Evolutionary conservation across 2,797 vertebrate genomes (phyloP).

Genomic region (Schizopygopsis malacanthus): DNA sequence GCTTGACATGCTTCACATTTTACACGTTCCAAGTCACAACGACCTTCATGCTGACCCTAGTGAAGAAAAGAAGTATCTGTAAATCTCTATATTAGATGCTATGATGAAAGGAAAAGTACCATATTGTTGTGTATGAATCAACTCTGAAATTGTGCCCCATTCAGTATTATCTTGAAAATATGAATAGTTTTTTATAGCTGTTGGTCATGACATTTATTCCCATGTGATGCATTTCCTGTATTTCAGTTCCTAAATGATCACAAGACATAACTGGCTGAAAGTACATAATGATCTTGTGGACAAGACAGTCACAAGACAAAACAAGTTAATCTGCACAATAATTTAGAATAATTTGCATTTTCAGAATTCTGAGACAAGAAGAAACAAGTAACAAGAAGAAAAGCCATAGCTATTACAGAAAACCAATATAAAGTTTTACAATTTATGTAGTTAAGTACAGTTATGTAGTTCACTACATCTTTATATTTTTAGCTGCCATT

Average conservation of each 20-base stretch:
- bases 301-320: background rate
- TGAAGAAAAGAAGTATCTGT: background rate
- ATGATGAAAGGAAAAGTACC: background rate
- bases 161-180: background rate
- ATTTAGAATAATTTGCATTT: background rate
- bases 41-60: constrained; percentile 80
- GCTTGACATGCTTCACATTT: constrained; percentile 80
- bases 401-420: background rate
- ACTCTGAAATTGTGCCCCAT: background rate
- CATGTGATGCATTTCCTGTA: background rate
- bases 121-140: background rate
- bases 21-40: constrained; percentile 77
- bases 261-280: background rate
- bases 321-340: background rate
- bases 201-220: background rate
- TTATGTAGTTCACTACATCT: background rate
- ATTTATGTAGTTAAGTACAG: background rate
- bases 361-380: background rate
- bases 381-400: no score
- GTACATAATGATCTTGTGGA: background rate
- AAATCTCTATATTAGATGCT: background rate
- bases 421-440: background rate
- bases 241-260: constrained; percentile 4
- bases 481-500: background rate
- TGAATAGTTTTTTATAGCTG: background rate